Base-by-base conservation (phyloP, 1,140 invertebrate genomes). In the Brachystomella parvula region DNA sequence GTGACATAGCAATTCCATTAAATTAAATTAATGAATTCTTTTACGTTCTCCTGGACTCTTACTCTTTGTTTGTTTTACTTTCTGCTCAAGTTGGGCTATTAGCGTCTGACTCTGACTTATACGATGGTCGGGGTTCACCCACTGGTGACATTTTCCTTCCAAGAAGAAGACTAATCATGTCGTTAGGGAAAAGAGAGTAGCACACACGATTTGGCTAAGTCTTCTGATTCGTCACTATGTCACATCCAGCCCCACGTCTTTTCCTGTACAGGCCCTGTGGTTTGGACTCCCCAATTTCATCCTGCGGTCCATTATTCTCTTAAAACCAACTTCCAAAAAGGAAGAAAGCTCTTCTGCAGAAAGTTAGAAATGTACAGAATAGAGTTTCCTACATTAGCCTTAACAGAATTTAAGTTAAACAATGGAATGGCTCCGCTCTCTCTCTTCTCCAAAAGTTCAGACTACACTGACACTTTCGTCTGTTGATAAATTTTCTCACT, bases 71-170 rank as follows among this genome's bases (percentile, higher is more conserved):
- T 53, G 49, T 53, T 53, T 53, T 53, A 53, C 12, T 53, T 53
- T 53, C 9, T 53, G 21, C 49, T 53, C 49, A 53, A 53, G 49
- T 53, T 53, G 49, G 49, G 24, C 49, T 53, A 53, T 53, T 53
- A 53, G 49, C 49, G 49, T 53, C 49, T 53, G 49, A 53, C 49
- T 53, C 49, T 53, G 49, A 53, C 49, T 53, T 53, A 53, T 53
- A 53, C 15, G 24, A 53, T 53, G 49, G 49, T 6, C 49, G 6
- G 3, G 12, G 49, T 53, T 39, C 15, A 26, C 49, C 49, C 12
- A 6, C 49, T 26, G 49, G 49, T 26, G 49, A 53, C 49, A 53
- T 53, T 53, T 53, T 24, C 24, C 35, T 39, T 39, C 6, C 35
- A 19, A 6, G 49, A 19, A 6, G 49, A 53, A 53, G 49, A 53